Evolutionary conservation across 2,113 vertebrate species (phyloP).

Genomic region (Ctenodactylus gundi): DNA sequence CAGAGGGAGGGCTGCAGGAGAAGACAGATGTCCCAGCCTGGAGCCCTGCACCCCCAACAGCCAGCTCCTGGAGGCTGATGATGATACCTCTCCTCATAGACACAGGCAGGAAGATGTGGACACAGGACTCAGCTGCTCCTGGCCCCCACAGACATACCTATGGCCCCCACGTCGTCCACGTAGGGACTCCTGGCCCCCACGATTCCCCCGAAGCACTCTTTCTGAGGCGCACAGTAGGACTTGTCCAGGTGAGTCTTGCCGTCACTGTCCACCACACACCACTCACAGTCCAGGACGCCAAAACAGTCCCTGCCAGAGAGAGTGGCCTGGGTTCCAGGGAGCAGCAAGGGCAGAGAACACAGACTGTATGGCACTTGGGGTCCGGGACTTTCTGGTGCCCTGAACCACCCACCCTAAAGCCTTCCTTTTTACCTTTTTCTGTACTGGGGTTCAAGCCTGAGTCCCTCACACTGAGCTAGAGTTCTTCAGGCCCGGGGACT

Average conservation of each 20-base stretch:
- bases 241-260: slow-evolving; percentile 96
- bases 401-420: neutral
- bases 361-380: neutral
- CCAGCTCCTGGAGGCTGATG: too few species aligned
- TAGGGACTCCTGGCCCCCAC: slow-evolving; percentile 98
- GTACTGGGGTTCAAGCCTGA: too few species aligned
- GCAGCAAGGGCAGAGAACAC: too few species aligned
- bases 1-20: neutral
- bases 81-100: too few species aligned
- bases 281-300: slow-evolving; percentile 97
- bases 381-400: neutral
- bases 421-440: too few species aligned
- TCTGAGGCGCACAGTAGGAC: slow-evolving; percentile 97
- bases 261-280: slow-evolving; percentile 98
- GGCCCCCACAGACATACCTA: slow-evolving; percentile 85
- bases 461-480: too few species aligned
- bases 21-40: too few species aligned
- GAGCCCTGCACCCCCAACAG: too few species aligned
- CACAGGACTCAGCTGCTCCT: neutral
- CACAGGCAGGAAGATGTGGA: neutral
- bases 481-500: too few species aligned
- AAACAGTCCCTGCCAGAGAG: slow-evolving; percentile 92
- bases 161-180: slow-evolving; percentile 90
- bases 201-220: slow-evolving; percentile 98
- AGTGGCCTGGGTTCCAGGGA: neutral